Evolutionary conservation across 2,113 vertebrate species (phyloP).

Genomic region (Polypterus senegalus): DNA sequence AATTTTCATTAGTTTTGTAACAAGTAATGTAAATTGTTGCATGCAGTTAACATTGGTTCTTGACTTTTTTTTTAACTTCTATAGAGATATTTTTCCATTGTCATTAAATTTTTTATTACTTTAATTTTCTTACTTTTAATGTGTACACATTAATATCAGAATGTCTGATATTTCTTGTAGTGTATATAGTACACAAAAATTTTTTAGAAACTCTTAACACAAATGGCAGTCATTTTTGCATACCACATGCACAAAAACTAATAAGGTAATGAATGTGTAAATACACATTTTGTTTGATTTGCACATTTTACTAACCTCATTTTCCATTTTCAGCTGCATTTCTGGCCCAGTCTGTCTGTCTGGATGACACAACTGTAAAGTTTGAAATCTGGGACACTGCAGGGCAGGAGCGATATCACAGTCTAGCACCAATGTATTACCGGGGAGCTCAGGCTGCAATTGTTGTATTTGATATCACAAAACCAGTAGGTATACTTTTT

Average conservation of each 20-base stretch:
- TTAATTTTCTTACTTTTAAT: too few species aligned
- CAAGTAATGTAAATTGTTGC: too few species aligned
- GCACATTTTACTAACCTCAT: not conserved
- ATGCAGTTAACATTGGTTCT: too few species aligned
- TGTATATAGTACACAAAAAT: too few species aligned
- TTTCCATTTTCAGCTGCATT: constrained; percentile 48
- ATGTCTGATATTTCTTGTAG: too few species aligned
- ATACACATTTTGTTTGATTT: not conserved
- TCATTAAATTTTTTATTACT: too few species aligned
- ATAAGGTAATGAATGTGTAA: not conserved
- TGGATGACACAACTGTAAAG: constrained; percentile 69
- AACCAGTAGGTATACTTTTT: constrained; percentile 40
- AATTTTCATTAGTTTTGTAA: too few species aligned
- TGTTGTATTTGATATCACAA: constrained; percentile 69
- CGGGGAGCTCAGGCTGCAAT: constrained; percentile 68
- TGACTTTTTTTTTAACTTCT: too few species aligned
- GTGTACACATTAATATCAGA: too few species aligned
- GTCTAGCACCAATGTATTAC: constrained; percentile 71
- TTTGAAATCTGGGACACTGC: constrained; percentile 77
- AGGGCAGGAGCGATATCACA: constrained; percentile 67
- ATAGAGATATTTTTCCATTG: too few species aligned
- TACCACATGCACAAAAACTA: not conserved
- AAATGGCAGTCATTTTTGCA: not conserved
- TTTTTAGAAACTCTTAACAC: too few species aligned
- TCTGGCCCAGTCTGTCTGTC: constrained; percentile 66